phyloP scores from a whole-genome alignment of 2,797 vertebrate genomes.

The Gymnoscopelus microlampas region DNA sequence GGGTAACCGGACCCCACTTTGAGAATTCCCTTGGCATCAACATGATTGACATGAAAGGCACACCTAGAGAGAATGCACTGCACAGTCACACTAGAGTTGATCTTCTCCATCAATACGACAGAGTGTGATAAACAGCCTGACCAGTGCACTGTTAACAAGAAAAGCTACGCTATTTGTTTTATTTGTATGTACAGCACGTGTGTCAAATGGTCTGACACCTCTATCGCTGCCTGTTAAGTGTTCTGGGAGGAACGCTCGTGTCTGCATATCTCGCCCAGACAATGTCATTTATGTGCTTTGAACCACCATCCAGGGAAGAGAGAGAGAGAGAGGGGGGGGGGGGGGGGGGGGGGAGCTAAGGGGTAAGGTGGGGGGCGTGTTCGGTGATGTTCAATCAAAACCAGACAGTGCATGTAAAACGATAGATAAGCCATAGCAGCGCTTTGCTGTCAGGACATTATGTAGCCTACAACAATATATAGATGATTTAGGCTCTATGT shows the following conservation, averaged over 20 bases:
- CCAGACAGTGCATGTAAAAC: conserved; percentile 5
- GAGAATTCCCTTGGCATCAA: no score
- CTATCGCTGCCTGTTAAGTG: conserved; percentile 18
- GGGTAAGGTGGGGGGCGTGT: background rate
- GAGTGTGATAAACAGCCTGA: conserved; percentile 6
- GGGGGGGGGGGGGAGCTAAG: conserved; percentile 10
- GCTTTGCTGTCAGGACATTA: conserved; percentile 28
- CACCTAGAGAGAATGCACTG: no score
- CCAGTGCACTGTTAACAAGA: conserved; percentile 18
- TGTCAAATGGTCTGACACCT: conserved; percentile 6
- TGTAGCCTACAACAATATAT: no score
- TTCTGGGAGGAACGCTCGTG: conserved; percentile 27
- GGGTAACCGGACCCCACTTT: no score
- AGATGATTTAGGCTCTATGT: no score
- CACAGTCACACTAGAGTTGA: no score
- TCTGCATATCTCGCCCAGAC: conserved; percentile 56
- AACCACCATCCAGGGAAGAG: background rate
- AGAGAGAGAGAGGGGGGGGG: conserved; percentile 33
- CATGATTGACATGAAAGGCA: no score
- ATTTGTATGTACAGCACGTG: conserved; percentile 26
- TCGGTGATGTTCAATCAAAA: conserved; percentile 20
- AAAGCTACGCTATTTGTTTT: conserved; percentile 17
- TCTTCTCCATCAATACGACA: background rate
- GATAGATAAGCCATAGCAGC: conserved; percentile 40
- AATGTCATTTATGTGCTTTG: conserved; percentile 67